Percentiles rank a stretch among this genome's conserved stretches.
These are phyloP conservation scores for Schizotus pectinicornis DNA, from an alignment of 2,888 invertebrate genomes.

Conservation along the genomic window DNA sequence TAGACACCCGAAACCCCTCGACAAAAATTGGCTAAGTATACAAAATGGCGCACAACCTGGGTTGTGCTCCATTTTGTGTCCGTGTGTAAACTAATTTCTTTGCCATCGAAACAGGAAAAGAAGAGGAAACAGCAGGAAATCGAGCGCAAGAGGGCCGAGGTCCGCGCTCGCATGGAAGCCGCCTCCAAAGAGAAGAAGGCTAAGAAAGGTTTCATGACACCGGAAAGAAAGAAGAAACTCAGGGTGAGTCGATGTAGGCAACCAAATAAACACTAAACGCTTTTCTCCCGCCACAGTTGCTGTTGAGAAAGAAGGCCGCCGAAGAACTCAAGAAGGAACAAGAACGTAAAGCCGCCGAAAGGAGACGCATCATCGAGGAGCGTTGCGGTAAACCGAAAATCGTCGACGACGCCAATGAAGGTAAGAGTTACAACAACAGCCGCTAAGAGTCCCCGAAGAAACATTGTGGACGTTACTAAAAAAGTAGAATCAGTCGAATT, in stretches of 20 bases:
- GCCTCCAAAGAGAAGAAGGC: constrained; percentile 98
- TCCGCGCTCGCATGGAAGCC: constrained; percentile 98
- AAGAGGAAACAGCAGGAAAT: constrained; percentile 98
- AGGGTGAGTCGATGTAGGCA: constrained; percentile 72
- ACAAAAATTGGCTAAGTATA: constrained; percentile 24
- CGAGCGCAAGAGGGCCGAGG: constrained; percentile 98
- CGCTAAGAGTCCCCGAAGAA: neutral
- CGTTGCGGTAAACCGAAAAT: constrained; percentile 92
- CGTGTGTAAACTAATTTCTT: constrained; percentile 14
- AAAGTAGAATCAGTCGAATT: constrained; percentile 12
- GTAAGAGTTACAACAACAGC: constrained; percentile 61
- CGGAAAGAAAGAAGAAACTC: constrained; percentile 99
- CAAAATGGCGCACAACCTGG: constrained; percentile 21
- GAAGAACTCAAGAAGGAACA: constrained; percentile 99
- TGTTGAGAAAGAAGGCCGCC: constrained; percentile 99
- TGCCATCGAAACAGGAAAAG: constrained; percentile 75
- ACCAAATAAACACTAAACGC: constrained; percentile 14
- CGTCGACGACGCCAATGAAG: constrained; percentile 92
- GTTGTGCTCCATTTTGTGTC: constrained; percentile 24
- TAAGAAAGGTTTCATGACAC: constrained; percentile 99
- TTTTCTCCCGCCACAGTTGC: constrained; percentile 70
- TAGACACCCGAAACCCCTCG: constrained; percentile 53
- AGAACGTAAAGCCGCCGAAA: constrained; percentile 97
- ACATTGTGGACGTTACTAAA: constrained; percentile 10
- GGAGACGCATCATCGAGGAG: constrained; percentile 96